These are phyloP conservation scores for Trileptium ribeirensis DNA, from an alignment of 2,888 invertebrate genomes.

Conservation along the genomic window DNA sequence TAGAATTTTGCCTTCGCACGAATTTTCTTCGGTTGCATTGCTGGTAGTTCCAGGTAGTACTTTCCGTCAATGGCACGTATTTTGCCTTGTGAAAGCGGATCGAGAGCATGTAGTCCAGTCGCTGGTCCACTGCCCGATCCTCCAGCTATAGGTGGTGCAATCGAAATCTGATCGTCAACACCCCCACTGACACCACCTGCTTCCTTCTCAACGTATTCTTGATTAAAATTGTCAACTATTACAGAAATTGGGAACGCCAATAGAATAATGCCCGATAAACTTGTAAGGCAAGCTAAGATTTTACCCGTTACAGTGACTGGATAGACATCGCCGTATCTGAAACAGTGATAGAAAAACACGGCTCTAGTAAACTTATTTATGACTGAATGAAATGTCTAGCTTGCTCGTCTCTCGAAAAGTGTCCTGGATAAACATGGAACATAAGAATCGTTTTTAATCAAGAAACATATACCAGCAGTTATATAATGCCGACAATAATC, in stretches of 20 bases:
- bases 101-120: background rate
- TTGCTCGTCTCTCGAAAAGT: too few relatives aligned
- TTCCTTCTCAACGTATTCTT: background rate
- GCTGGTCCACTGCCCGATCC: background rate
- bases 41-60: slow-evolving; percentile 9
- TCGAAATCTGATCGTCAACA: background rate
- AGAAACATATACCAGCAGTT: too few relatives aligned
- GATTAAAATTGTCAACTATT: slow-evolving; percentile 13
- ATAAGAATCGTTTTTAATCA: too few relatives aligned
- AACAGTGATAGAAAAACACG: too few relatives aligned
- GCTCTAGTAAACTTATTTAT: too few relatives aligned
- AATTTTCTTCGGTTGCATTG: background rate
- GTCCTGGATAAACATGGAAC: too few relatives aligned
- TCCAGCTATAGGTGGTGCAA: background rate
- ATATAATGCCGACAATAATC: too few relatives aligned
- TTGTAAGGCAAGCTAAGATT: slow-evolving; percentile 1
- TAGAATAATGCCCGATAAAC: slow-evolving; percentile 9
- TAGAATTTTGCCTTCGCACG: background rate
- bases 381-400: too few relatives aligned
- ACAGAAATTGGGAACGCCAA: slow-evolving; percentile 13
- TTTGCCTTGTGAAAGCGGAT: background rate
- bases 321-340: slow-evolving; percentile 16
- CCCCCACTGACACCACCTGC: background rate
- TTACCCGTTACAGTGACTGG: slow-evolving; percentile 6
- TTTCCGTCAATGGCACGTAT: background rate